Base-by-base conservation (phyloP, 2,797 vertebrate species). In the Holocentrus rufus region DNA sequence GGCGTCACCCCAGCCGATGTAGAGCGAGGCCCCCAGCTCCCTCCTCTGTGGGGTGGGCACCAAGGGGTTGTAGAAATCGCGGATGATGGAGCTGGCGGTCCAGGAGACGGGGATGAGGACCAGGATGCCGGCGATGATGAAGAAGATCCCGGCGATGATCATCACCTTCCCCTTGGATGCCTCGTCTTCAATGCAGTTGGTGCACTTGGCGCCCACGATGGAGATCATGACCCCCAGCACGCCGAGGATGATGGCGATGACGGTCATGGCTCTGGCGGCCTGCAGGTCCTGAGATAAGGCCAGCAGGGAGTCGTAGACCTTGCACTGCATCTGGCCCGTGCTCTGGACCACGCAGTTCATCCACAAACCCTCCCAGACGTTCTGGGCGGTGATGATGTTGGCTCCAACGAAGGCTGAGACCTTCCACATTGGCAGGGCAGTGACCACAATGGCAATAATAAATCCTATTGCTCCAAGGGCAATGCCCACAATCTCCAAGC, bases 291-390 rank as follows among this genome's bases (percentile, higher is more conserved):
- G 92, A 0, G 93, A n/a, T 79, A 98, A 81, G 0, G 94, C 94
- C 82, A 97, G 89, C 88, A 97, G 22, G 0, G 96, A 97, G 88
- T 97, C 95, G 1, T 97, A 96, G 42, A 96, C 23, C 87, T 97
- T 97, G 72, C 96, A 97, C 69, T 96, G 96, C 95, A 97, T 96
- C 88, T 97, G 96, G 2, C 96, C 96, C 0, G 96, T 97, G 86
- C 96, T 97, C 92, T 97, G 96, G 15, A 85, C 90, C 54, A 96
- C 95, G 27, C 96, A 97, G 82, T 81, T 94, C 96, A 97, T 97
- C 96, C 96, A 97, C 49, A 97, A 86, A 15, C 96, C 96, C 64
- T 97, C 94, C 95, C 93, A 94, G 76, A 93, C 93, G 86, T 67
- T 86, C 90, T 98, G 96, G 0, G 96, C 93, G 0, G 95, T 96